These are phyloP conservation scores for Basileuterus tristriatus DNA, from an alignment of 2,797 vertebrate genomes.

Conservation along the genomic window DNA sequence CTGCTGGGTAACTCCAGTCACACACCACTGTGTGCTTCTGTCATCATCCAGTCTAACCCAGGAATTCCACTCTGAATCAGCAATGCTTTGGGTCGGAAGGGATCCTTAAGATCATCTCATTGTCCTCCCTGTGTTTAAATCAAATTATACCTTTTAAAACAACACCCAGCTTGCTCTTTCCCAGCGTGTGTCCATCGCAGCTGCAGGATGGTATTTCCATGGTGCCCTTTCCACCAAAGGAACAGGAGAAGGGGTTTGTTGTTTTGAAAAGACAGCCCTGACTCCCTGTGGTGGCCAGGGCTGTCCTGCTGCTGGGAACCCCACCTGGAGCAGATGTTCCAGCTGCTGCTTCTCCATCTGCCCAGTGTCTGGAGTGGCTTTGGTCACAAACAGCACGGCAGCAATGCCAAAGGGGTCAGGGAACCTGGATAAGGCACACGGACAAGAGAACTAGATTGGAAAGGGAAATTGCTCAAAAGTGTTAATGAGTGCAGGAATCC, in stretches of 20 bases:
- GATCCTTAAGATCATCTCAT: neutral
- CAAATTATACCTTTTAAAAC: neutral
- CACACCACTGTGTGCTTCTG: neutral
- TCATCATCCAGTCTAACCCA: accelerated
- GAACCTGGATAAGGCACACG: neutral
- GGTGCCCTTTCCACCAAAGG: neutral
- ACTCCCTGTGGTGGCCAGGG: neutral
- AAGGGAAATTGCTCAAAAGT: neutral
- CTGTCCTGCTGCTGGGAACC: neutral
- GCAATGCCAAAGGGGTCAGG: neutral
- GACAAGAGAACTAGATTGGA: neutral
- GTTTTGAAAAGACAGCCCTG: neutral
- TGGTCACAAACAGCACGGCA: neutral
- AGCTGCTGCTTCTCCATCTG: neutral
- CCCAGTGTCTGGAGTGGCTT: neutral
- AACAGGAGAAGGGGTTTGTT: neutral
- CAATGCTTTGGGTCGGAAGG: too few relatives aligned
- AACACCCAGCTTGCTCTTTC: neutral
- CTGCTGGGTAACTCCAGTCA: neutral
- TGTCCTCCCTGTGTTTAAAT: neutral
- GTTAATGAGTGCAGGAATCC: neutral
- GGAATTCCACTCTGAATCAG: neutral
- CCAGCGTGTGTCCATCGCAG: neutral
- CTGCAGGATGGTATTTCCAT: neutral
- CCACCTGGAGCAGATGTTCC: neutral